These are phyloP conservation scores for Arctopsyche grandis DNA, from an alignment of 1,140 invertebrate genomes.

Conservation along the genomic window DNA sequence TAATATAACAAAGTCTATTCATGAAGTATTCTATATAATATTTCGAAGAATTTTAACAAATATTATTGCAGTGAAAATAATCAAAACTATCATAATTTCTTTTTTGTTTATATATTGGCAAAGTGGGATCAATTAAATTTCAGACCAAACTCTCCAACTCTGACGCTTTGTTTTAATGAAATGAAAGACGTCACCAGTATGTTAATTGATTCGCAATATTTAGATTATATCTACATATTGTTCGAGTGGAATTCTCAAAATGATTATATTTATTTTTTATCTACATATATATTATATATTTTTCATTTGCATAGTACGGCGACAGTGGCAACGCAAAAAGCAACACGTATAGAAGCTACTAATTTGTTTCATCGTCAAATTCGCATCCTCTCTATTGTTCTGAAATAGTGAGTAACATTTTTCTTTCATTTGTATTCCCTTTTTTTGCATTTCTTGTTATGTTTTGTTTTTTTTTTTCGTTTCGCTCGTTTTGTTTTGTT, in stretches of 20 bases:
- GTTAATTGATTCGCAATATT: too few species aligned
- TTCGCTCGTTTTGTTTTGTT: background rate
- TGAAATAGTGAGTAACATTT: constrained; percentile 1
- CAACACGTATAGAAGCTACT: constrained; percentile 54
- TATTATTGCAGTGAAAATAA: too few species aligned
- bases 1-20: too few species aligned
- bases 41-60: too few species aligned
- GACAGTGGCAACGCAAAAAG: constrained; percentile 50
- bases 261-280: background rate
- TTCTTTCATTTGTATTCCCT: constrained; percentile 1
- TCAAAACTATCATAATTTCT: too few species aligned
- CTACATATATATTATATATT: background rate
- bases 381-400: constrained; percentile 22
- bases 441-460: background rate
- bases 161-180: too few species aligned
- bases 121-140: too few species aligned
- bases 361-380: constrained; percentile 40
- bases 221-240: background rate
- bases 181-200: too few species aligned
- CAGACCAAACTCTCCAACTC: too few species aligned
- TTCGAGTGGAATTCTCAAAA: background rate
- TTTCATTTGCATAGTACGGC: constrained; percentile 40
- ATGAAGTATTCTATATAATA: too few species aligned
- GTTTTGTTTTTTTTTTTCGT: background rate
- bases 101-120: too few species aligned